Evolutionary conservation across 1,140 invertebrate species (phyloP).

Genomic region (Palaemon carinicauda): DNA sequence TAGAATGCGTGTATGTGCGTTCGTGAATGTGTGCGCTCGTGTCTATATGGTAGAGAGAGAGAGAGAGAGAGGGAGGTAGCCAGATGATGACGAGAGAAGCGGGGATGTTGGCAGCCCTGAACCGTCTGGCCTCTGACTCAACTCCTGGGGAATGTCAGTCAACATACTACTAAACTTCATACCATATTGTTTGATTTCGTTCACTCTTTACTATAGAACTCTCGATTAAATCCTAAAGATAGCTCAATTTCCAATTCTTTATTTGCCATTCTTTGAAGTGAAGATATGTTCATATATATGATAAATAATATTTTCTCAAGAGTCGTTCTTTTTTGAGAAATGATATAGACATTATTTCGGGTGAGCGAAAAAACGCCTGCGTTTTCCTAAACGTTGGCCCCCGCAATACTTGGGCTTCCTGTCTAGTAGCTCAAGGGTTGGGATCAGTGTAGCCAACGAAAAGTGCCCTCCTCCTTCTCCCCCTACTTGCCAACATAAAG

Average conservation of each 20-base stretch:
- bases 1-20: too few relatives aligned
- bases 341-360: too few relatives aligned
- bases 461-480: neutral
- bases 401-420: constrained; percentile 32
- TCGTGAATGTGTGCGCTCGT: too few relatives aligned
- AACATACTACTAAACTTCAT: constrained; percentile 17
- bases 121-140: constrained; percentile 41
- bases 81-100: neutral
- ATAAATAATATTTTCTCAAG: too few relatives aligned
- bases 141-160: constrained; percentile 37
- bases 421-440: constrained; percentile 38
- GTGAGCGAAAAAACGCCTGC: constrained; percentile 10
- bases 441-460: constrained; percentile 30
- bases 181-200: constrained; percentile 3
- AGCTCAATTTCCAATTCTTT: too few relatives aligned
- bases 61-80: too few relatives aligned
- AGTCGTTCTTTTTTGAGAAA: too few relatives aligned
- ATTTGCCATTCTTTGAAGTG: too few relatives aligned
- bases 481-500: too few relatives aligned
- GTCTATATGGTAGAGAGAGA: too few relatives aligned
- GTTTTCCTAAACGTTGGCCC: constrained; percentile 31
- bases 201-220: neutral
- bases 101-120: constrained; percentile 31
- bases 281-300: too few relatives aligned
- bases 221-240: neutral